Evolutionary conservation across 2,888 invertebrate species (phyloP), one percentile per base, ranked within the genome.

Genomic region (Nomada lathburiana): DNA sequence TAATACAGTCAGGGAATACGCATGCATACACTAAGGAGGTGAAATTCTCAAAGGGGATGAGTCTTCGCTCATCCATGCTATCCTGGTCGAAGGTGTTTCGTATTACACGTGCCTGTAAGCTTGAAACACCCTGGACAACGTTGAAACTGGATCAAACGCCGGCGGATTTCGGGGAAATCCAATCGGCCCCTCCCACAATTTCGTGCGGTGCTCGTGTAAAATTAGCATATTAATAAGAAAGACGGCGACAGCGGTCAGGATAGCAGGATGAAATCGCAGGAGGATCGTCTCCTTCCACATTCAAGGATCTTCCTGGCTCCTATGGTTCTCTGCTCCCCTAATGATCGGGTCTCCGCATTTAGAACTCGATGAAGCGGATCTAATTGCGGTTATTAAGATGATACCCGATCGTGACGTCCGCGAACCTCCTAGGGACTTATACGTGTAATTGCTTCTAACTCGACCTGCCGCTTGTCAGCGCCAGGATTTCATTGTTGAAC

Each of bases 221-320:
- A 93, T 93, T 93, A 94, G 93, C 93, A 94, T 94, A 93, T 94
- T 94, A 94, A 94, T 94, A 94, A 94, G 93, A 93, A 92, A 90
- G 88, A 88, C 91, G 92, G 92, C 91, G 93, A 93, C 93, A 93
- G 90, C 92, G 91, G 93, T 85, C 93, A 94, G 93, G 94, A 88
- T 92, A 93, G 88, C 92, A 94, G 93, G 92, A 94, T 90, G 89
- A 90, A 90, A 91, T 90, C 89, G 89, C 90, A 89, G 91, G 90
- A 90, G 87, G 86, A 84, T 76, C 80, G n/a, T 68, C 74, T 77
- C 69, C 80, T 87, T 82, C 85, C 79, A 83, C 72, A 70, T 63
- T 78, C 85, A 90, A 88, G 90, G 91, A 91, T 87, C 88, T 86
- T 83, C 80, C 86, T 86, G 88, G 89, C 92, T 94, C 93, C 86